These are phyloP conservation scores for Dinocampus coccinellae DNA, from an alignment of 2,888 invertebrate species.

Conservation along the genomic window DNA sequence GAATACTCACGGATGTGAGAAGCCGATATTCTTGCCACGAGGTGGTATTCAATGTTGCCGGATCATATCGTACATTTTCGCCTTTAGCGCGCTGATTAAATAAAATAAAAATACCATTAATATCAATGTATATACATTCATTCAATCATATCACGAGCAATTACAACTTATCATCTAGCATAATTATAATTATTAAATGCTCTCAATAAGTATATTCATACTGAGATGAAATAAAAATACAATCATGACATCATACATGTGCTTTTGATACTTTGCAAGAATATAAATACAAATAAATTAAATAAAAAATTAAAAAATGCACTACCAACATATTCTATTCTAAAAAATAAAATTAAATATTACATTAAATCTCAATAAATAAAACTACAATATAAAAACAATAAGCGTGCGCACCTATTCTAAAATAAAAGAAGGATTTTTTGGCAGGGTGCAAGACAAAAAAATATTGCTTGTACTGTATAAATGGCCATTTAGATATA, in stretches of 20 bases:
- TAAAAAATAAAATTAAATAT: slow-evolving; percentile 17
- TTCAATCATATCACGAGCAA: neutral
- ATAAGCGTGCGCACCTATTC: neutral
- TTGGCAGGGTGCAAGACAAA: neutral
- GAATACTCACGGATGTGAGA: slow-evolving; percentile 92
- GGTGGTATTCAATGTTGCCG: slow-evolving; percentile 51
- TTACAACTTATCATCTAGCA: neutral
- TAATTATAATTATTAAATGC: neutral
- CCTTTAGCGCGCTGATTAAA: slow-evolving; percentile 39
- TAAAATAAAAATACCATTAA: neutral
- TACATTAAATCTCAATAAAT: neutral
- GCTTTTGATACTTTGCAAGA: neutral
- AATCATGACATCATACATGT: neutral
- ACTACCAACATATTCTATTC: neutral
- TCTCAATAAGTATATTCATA: neutral
- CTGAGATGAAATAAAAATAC: neutral
- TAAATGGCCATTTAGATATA: neutral
- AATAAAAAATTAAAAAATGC: neutral
- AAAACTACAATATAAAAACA: neutral
- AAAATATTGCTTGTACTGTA: neutral
- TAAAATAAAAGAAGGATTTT: slow-evolving; percentile 10
- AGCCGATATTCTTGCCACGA: slow-evolving; percentile 74
- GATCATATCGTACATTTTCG: slow-evolving; percentile 52
- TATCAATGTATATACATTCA: neutral
- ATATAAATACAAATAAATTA: neutral